Percentiles rank a stretch among this genome's conserved stretches.
phyloP scores from a whole-genome alignment of 2,888 invertebrate species.

The Oscheius sp. region DNA sequence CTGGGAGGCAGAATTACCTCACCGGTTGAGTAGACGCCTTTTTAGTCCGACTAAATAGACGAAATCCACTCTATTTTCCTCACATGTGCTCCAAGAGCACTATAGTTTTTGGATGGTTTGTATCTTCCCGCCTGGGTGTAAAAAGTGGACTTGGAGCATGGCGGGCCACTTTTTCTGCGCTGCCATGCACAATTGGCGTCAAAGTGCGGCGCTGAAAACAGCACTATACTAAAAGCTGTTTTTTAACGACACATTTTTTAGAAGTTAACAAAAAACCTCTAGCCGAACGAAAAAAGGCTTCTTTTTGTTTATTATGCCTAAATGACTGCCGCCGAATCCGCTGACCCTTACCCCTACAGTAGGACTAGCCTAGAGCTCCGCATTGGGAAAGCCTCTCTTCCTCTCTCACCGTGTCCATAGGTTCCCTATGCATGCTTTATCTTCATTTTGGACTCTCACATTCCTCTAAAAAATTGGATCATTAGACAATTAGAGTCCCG shows the following conservation, averaged over 20 bases:
- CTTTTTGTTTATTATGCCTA: no score
- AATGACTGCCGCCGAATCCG: no score
- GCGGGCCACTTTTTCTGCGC: slow-evolving; percentile 31
- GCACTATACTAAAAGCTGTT: slow-evolving; percentile 35
- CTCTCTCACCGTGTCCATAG: not conserved
- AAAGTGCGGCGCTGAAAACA: slow-evolving; percentile 36
- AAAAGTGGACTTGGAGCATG: slow-evolving; percentile 35
- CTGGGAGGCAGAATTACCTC: no score
- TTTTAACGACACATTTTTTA: not conserved
- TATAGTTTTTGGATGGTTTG: slow-evolving; percentile 28
- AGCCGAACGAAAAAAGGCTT: no score
- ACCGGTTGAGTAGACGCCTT: no score
- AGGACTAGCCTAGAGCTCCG: no score
- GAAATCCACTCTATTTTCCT: no score
- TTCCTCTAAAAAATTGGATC: not conserved
- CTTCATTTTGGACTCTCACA: not conserved
- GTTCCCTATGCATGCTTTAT: not conserved
- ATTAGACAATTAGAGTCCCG: no score
- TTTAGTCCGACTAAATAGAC: not conserved
- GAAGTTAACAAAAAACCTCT: not conserved
- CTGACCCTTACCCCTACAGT: no score
- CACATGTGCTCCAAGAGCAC: slow-evolving; percentile 6
- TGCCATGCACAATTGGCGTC: slow-evolving; percentile 37
- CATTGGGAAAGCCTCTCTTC: not conserved
- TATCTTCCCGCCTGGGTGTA: slow-evolving; percentile 33